Evolutionary conservation across 2,113 vertebrate species (phyloP).

Genomic region (Tupaia tana): DNA sequence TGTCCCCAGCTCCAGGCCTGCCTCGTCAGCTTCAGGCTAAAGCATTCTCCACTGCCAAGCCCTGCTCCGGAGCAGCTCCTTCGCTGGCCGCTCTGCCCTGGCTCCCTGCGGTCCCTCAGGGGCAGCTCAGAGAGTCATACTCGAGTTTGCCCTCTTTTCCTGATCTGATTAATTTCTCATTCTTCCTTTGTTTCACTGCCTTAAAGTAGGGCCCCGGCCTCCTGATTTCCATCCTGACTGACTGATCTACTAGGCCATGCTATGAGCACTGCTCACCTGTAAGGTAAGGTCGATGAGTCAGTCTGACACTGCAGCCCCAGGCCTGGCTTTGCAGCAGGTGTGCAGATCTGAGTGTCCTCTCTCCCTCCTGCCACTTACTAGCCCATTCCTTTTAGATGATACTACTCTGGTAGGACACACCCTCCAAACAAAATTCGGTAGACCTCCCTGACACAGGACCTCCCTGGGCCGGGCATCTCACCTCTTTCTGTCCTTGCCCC

Average conservation of each 20-base stretch:
- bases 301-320: neutral
- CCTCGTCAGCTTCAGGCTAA: neutral
- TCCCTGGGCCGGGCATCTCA: fast-evolving
- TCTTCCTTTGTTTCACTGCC: neutral
- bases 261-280: neutral
- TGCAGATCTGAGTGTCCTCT: neutral
- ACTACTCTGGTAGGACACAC: neutral
- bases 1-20: neutral
- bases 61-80: neutral
- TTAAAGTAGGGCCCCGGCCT: neutral
- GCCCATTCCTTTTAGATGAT: neutral
- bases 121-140: neutral
- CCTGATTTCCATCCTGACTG: neutral
- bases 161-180: neutral
- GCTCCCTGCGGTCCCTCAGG: neutral
- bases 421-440: neutral
- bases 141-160: neutral
- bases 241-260: neutral
- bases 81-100: neutral
- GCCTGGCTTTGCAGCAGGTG: fast-evolving
- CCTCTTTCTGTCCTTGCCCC: neutral
- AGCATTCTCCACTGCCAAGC: neutral
- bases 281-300: neutral
- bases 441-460: neutral
- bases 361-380: neutral